phyloP scores from a whole-genome alignment of 2,888 invertebrate genomes.

The Eretmocerus hayati region DNA sequence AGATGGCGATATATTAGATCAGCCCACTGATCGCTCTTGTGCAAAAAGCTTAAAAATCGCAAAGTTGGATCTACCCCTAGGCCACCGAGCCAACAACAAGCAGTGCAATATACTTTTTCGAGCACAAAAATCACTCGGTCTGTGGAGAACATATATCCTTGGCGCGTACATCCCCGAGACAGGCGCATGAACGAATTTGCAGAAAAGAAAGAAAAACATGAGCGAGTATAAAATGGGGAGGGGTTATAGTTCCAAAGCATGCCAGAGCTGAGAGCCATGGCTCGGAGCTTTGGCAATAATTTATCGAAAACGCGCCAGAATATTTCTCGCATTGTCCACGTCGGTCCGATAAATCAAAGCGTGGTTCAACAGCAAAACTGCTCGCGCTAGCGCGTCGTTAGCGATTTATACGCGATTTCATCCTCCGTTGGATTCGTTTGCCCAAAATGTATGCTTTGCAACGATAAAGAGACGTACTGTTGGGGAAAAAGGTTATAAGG shows the following conservation, averaged over 20 bases:
- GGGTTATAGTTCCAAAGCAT: no score
- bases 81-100: no score
- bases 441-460: no score
- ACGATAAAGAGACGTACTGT: no score
- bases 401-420: slow-evolving; percentile 39
- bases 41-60: slow-evolving; percentile 17
- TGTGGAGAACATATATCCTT: not conserved
- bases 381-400: slow-evolving; percentile 28
- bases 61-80: slow-evolving; percentile 10
- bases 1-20: slow-evolving; percentile 10
- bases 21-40: not conserved
- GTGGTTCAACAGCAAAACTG: slow-evolving; percentile 32
- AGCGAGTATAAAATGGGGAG: not conserved
- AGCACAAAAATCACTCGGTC: no score
- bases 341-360: slow-evolving; percentile 39
- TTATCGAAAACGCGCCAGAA: slow-evolving; percentile 39
- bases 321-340: slow-evolving; percentile 44
- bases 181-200: not conserved
- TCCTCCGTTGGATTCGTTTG: slow-evolving; percentile 14
- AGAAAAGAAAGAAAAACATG: not conserved
- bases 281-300: slow-evolving; percentile 29
- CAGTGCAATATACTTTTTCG: no score
- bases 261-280: no score
- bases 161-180: not conserved
- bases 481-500: no score